Evolutionary conservation across 2,888 invertebrate species (phyloP), one percentile per base, ranked within the genome.

Genomic region (Eupithecia subfuscata): DNA sequence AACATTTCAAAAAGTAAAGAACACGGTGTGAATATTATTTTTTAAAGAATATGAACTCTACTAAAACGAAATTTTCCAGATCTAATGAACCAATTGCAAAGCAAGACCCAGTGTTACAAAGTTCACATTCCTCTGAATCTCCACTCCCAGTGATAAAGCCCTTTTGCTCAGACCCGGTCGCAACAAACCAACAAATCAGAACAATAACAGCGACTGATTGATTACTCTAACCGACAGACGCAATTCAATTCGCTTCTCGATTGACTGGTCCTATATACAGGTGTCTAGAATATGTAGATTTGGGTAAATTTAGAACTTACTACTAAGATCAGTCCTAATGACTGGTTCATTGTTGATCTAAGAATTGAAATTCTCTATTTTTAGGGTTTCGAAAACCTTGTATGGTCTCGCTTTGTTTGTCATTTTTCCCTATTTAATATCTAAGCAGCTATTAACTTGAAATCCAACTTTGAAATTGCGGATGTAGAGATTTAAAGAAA

Each of bases 131-230:
- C 11, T 40, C 37, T 74, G 8, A n/a, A 18, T 3, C 52, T 37
- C 9, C 22, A 11, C 37, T 70, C 11, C n/a, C 16, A 69, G 43
- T 74, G 60, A 68, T 12, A 60, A 52, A 63, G 69, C 22, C 34
- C 14, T 34, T n/a, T 22, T 25, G 25, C 22, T 22, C 12, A 37
- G n/a, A 37, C 40, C 43, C 25, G 45, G 22, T 43, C 25, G 68
- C 68, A 68, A 43, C 68, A 43, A 68, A 43, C 63, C 70, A 91
- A 91, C 92, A 91, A 92, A 92, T 92, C 90, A 92, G 91, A 92
- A 93, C 90, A 92, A 92, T 91, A 92, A 93, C 89, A 89, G 40
- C 88, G 86, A 83, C 87, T 91, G 92, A 92, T 93, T 89, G 91
- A 93, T 93, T 91, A 90, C 85, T 83, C 83, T 84, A 79, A 84